Evolutionary conservation across 2,797 vertebrate genomes (phyloP).

Genomic region (Karalla daura): DNA sequence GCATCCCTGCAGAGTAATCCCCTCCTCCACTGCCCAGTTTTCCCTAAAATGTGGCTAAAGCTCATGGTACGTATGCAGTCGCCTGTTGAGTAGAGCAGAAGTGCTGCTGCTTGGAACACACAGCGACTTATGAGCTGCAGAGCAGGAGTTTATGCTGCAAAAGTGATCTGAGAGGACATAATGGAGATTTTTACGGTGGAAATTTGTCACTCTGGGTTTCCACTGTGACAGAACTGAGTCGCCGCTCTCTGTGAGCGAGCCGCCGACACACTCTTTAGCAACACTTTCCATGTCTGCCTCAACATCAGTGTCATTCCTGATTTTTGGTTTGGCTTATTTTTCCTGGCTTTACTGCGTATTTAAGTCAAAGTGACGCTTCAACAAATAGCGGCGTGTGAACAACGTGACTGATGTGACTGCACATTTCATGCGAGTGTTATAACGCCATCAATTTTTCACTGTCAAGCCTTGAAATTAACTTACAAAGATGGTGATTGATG

Average conservation of each 20-base stretch:
- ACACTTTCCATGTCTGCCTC: background rate
- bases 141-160: background rate
- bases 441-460: background rate
- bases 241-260: background rate
- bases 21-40: background rate
- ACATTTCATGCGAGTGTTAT: background rate
- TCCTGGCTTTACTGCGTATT: background rate
- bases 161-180: background rate
- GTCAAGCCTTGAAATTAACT: too few relatives aligned
- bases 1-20: background rate
- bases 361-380: background rate
- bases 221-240: background rate
- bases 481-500: too few relatives aligned
- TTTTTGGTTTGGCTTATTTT: background rate
- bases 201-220: background rate
- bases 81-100: too few relatives aligned
- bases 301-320: background rate
- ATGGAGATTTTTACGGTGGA: background rate
- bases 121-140: background rate
- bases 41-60: background rate
- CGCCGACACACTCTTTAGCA: background rate
- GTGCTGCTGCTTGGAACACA: background rate
- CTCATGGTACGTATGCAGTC: too few relatives aligned
- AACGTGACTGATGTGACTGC: background rate
- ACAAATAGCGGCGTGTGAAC: background rate